Base-by-base conservation (phyloP, 2,888 invertebrate species). In the Sinodicranocentrus sp. region DNA sequence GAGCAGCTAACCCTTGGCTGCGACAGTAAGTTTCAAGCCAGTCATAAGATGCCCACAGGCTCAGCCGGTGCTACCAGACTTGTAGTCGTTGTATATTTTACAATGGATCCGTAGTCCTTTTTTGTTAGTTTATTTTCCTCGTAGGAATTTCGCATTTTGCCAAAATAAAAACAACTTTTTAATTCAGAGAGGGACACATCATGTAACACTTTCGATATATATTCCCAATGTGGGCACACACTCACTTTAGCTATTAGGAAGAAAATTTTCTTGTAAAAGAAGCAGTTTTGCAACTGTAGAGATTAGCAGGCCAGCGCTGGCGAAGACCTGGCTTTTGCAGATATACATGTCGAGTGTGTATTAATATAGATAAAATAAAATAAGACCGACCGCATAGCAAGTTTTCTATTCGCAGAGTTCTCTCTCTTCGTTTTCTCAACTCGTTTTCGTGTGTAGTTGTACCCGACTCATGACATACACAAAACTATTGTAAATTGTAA, bases 31-130 rank as follows among this genome's bases (percentile, higher is more conserved):
- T 70, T 63, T 52, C 68, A 48, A 59, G 75, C 82, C 84, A 85
- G 84, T 85, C 70, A 77, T 73, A 85, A 72, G 72, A 85, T 76
- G 82, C 67, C 84, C 77, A 73, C 77, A 82, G 84, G 84, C 84
- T 85, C 82, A 82, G 78, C 84, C 84, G 84, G 84, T 85, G 75
- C 75, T 73, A 75, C 82, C 28, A 54, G 54, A 33, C 5, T 44
- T 33, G 19, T 63, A 43, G 39, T 67, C 19, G 57, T 17, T 25
- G 23, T 67, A 63, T 28, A 21, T 23, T 33, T 28, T 48, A 33
- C 39, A 52, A 48, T 25, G 59, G 43, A 54, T 52, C 52, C 48
- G 61, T 67, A 70, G 48, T 39, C 39, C 15, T 43, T 73, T 82
- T 57, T 68, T 28, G 54, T 75, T 82, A 28, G 23, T 72, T 59